A percentile compares a stretch with the other conserved stretches of the same genome.
These are phyloP conservation scores for Platycnemis pennipes DNA, from an alignment of 2,888 invertebrate species.

Conservation along the genomic window DNA sequence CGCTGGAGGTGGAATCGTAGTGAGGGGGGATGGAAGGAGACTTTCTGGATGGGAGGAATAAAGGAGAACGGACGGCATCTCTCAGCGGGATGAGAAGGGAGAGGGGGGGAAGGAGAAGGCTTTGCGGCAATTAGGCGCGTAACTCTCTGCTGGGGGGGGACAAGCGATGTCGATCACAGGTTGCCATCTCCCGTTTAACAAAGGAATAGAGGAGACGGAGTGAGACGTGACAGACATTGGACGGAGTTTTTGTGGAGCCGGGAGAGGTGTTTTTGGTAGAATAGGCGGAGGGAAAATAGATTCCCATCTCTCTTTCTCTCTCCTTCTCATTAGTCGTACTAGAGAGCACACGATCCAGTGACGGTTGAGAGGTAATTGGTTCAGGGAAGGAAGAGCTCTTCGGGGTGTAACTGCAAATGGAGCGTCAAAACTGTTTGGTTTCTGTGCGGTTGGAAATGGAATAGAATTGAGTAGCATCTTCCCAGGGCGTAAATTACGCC, in stretches of 20 bases:
- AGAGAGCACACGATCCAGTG: not conserved
- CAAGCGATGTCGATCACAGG: conserved; percentile 13
- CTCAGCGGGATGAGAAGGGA: not conserved
- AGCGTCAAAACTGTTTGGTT: conserved; percentile 32
- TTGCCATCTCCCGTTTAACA: conserved; percentile 8
- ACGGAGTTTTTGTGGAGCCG: too few relatives aligned
- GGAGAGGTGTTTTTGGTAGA: conserved; percentile 34
- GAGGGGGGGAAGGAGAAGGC: not conserved
- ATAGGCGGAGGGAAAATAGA: not conserved
- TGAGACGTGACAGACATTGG: too few relatives aligned
- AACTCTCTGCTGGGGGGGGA: not conserved
- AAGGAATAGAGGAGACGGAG: not conserved
- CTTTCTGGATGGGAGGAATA: too few relatives aligned
- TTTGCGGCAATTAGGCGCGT: conserved; percentile 3
- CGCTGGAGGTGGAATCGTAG: not conserved
- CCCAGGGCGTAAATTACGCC: not conserved
- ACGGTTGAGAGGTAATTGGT: not conserved
- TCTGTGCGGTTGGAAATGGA: conserved; percentile 27
- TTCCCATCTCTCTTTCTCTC: not conserved
- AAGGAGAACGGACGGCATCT: not conserved
- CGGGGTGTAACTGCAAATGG: not conserved
- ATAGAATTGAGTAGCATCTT: not conserved
- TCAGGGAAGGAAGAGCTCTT: not conserved
- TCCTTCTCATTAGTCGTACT: not conserved
- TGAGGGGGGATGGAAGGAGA: not conserved